Evolutionary conservation across 2,113 vertebrate genomes (phyloP), one percentile per base, ranked within the genome.

Genomic region (Xiphophorus maculatus): DNA sequence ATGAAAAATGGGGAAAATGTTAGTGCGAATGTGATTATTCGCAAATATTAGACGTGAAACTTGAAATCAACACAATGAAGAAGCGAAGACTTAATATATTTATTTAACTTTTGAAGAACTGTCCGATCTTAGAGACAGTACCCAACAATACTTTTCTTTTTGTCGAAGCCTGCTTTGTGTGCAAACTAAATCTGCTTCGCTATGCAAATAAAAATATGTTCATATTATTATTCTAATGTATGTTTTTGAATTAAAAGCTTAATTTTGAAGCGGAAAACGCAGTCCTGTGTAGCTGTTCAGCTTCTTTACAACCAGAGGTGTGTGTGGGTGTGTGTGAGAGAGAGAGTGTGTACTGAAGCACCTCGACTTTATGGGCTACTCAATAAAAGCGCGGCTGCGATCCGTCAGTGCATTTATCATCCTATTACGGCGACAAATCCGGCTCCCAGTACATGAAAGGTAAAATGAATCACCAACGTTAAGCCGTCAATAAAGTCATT

Each of bases 401-500:
- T 93, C 96, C 95, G 94, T 95, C 94, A 94, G 95, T 95, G 95
- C 96, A 98, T 99, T 97, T 96, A 98, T 99, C 97, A 97, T 97
- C 96, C 96, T 94, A 97, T 98, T 97, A 97, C 95, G 95, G 96
- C 96, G 96, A 96, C 95, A 96, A 96, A 96, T 96, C 96, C 96
- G 95, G 93, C 95, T 95, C 95, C 95, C 95, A 93, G 93, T 95
- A 94, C 95, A 94, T 97, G 96, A 97, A 96, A 96, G 96, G 96
- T 95, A 94, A 96, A 97, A 97, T 97, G 96, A 98, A 98, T 98
- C 95, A 97, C 96, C 96, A 93, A 95, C 97, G 96, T 96, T 96
- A 97, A 98, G 95, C 96, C 97, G 97, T 99, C 98, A 98, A 97
- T 98, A 97, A 98, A 98, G 97, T 96, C 97, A 97, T 98, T 98